A percentile compares a stretch with the other conserved stretches of the same genome.
Conservation (phyloP, 2,888 invertebrate genomes). For the Lapara coniferarum region DNA sequence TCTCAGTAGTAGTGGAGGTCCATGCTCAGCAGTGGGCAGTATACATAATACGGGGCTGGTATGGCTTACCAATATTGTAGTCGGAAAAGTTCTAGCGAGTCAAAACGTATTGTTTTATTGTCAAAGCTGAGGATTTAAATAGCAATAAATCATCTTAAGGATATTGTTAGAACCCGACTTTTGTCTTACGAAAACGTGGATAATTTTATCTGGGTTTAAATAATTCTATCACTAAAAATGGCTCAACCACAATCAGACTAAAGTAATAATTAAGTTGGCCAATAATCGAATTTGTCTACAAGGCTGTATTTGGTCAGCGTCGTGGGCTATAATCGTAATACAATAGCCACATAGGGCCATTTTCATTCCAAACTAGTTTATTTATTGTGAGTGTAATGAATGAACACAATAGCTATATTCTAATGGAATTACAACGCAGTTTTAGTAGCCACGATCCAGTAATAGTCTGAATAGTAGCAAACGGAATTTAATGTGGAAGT, state of each 20-base stretch:
- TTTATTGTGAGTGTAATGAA: not conserved
- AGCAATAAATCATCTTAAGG: too few species aligned
- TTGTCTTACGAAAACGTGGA: not conserved
- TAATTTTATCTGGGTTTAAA: not conserved
- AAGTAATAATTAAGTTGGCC: not conserved
- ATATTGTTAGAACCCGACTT: too few species aligned
- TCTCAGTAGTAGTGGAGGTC: too few species aligned
- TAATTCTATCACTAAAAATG: not conserved
- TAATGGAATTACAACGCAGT: not conserved
- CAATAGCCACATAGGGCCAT: not conserved
- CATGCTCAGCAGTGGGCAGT: too few species aligned
- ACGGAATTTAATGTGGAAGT: constrained; percentile 1
- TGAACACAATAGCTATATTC: not conserved
- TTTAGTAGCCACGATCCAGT: not conserved
- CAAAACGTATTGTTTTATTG: too few species aligned
- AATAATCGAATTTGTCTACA: constrained; percentile 6
- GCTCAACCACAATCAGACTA: not conserved
- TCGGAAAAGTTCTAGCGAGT: too few species aligned
- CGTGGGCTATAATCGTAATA: not conserved
- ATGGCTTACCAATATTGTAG: too few species aligned
- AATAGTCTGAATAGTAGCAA: not conserved
- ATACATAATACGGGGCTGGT: too few species aligned
- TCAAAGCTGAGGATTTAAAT: too few species aligned
- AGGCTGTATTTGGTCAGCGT: not conserved
- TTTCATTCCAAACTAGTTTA: not conserved